Evolutionary conservation across 1,140 invertebrate species (phyloP).

Genomic region (Pinna nobilis): DNA sequence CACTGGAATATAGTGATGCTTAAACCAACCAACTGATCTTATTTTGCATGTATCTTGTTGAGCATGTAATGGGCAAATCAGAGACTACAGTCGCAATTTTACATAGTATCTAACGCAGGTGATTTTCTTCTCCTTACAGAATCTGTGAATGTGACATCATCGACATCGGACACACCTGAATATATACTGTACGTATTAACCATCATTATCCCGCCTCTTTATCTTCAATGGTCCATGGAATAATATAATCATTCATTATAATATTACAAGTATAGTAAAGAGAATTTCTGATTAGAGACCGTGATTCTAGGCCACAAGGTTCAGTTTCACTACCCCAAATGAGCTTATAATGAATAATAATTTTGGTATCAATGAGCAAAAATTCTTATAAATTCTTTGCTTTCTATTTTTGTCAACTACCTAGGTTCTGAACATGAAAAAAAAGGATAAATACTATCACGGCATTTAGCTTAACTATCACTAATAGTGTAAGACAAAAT

Average conservation of each 20-base stretch:
- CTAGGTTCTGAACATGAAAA: too few species aligned
- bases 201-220: not conserved
- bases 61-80: not conserved
- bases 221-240: not conserved
- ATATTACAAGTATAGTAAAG: not conserved
- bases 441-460: too few species aligned
- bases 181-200: conserved; percentile 21
- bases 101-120: too few species aligned
- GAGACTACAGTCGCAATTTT: not conserved
- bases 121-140: conserved; percentile 18
- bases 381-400: too few species aligned
- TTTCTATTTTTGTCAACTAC: too few species aligned
- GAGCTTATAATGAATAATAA: too few species aligned
- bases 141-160: conserved; percentile 10
- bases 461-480: too few species aligned
- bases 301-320: too few species aligned
- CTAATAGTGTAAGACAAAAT: too few species aligned
- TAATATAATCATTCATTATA: not conserved
- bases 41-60: not conserved
- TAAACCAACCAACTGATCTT: not conserved
- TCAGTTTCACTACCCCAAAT: too few species aligned
- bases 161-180: conserved; percentile 26
- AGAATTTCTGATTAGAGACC: too few species aligned
- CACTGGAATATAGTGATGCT: not conserved
- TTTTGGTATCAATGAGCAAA: too few species aligned